A percentile compares a stretch with the other conserved stretches of the same genome.
These are phyloP conservation scores for Aplysia californica DNA, from an alignment of 1,140 invertebrate species.

Conservation along the genomic window DNA sequence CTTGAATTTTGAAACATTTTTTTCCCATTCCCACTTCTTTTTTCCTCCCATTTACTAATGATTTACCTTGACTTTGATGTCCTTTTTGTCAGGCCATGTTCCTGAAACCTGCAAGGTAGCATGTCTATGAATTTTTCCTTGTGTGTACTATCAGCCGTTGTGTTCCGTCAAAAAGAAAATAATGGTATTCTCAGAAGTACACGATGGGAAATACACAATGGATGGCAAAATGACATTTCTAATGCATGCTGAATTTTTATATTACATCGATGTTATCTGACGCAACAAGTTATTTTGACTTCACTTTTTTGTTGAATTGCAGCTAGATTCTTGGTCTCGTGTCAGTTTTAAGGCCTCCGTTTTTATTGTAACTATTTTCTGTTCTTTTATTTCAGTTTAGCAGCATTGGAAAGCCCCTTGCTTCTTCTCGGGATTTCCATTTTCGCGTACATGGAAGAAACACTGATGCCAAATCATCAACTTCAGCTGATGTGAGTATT, in stretches of 20 bases:
- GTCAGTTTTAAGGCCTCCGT: not conserved
- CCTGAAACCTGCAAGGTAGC: no score
- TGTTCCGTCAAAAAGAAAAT: no score
- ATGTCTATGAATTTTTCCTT: no score
- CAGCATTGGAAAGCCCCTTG: not conserved
- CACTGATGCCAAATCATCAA: constrained; percentile 47
- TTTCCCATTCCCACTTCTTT: no score
- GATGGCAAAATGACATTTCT: no score
- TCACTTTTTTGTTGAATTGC: not conserved
- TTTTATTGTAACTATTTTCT: not conserved
- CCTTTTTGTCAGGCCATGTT: no score
- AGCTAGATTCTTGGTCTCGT: not conserved
- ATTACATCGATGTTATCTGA: not conserved
- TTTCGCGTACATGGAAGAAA: constrained; percentile 56
- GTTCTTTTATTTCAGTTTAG: constrained; percentile 10
- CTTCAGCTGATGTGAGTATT: constrained; percentile 38
- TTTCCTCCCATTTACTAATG: no score
- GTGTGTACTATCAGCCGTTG: no score
- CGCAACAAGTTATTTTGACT: not conserved
- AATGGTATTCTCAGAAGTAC: no score
- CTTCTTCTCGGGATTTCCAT: constrained; percentile 40
- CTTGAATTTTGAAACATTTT: no score
- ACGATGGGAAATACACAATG: no score
- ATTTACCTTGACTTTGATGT: no score
- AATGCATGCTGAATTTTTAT: not conserved